phyloP scores from a whole-genome alignment of 2,797 vertebrate genomes.

The Allobates femoralis region DNA sequence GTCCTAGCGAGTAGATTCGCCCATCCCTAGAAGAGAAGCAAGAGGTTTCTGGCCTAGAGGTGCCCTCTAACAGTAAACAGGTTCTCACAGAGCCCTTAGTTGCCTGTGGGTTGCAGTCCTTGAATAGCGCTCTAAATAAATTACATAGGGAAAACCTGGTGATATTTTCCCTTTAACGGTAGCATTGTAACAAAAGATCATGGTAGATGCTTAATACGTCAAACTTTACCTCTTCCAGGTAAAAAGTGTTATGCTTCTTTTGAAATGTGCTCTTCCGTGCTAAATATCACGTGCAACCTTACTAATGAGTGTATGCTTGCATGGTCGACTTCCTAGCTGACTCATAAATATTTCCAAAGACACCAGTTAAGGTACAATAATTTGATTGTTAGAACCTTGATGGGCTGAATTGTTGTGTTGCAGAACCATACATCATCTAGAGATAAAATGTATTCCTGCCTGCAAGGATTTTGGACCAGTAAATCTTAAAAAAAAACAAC shows the following conservation, averaged over 20 bases:
- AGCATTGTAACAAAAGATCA: not conserved
- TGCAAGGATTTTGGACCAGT: conserved; percentile 26
- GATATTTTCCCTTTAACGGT: no score
- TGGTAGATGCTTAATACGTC: not conserved
- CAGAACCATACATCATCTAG: conserved; percentile 18
- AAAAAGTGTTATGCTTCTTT: not conserved
- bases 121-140: no score
- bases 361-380: conserved; percentile 8
- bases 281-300: conserved; percentile 12
- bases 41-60: no score
- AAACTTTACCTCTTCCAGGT: not conserved
- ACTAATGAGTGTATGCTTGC: conserved; percentile 14
- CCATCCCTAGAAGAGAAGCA: no score
- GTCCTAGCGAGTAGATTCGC: no score
- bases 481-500: conserved; percentile 11
- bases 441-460: conserved; percentile 38
- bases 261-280: not conserved
- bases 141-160: no score
- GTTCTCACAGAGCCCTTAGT: no score
- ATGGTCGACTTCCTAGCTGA: not conserved
- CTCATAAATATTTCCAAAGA: conserved; percentile 31
- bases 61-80: no score
- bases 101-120: no score
- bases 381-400: conserved; percentile 21
- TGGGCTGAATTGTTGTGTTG: conserved; percentile 9